Base-by-base conservation (phyloP, 1,140 invertebrate species). In the Anoplolepis gracilipes region DNA sequence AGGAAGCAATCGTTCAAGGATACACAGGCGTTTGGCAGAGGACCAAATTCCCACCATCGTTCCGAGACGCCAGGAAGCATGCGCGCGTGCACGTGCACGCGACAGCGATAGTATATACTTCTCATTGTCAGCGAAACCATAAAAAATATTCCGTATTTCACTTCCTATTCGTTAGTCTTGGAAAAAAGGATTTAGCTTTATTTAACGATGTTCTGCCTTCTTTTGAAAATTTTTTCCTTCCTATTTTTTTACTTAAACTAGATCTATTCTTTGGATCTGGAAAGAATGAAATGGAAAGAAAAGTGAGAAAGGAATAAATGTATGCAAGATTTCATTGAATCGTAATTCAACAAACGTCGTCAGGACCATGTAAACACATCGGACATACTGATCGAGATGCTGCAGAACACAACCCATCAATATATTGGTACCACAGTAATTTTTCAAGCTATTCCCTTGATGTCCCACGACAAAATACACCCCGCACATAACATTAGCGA, bases 1-100 rank as follows among this genome's bases (percentile, higher is more conserved):
- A 70, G 49, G 25, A 70, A 82, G 28, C 72, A 82, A 73, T 82
- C 36, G 53, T 81, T 25, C n/a, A 72, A 82, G 28, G 70, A n/a
- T 82, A 82, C 36, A 82, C 16, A 59, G 53, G 13, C 67, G 55
- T 13, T 82, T 82, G 78, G 78, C 78, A 72, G 19, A 8, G 59
- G 59, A 82, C 53, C 78, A 82, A 82, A 72, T 82, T 39, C 28
- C n/a, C 8, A 13, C 36, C 4, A n/a, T 25, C 13, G 30, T 53
- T 49, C 69, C 33, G 42, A 53, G 16, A 72, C 19, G 46, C 25
- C 8, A 72, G 46, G 42, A 55, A 72, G 46, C 46, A n/a, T 53
- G 46, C 69, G 22, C 16, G 19, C 19, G 42, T 70, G 67, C 42
- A 19, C 1, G 46, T 49, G 46, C 46, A 70, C 69, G 46, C 69